phyloP scores from a whole-genome alignment of 53 echinoderm and acorn worm species.

The Actinopyga echinites region DNA sequence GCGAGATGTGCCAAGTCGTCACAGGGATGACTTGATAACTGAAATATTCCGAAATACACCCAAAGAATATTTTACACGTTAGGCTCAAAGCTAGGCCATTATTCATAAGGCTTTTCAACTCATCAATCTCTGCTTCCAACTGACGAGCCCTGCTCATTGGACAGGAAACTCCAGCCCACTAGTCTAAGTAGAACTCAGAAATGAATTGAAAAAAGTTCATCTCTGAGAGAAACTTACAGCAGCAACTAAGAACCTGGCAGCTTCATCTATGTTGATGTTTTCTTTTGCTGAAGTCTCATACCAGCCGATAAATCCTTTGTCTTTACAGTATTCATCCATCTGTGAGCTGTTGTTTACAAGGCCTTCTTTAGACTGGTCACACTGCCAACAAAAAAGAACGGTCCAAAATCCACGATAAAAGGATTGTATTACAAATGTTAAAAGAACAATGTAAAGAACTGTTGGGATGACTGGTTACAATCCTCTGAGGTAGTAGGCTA shows the following conservation, averaged over 20 bases:
- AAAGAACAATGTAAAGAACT: too few species aligned
- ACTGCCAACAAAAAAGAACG: constrained; percentile 45
- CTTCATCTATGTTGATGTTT: constrained; percentile 96
- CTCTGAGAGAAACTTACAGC: constrained; percentile 60
- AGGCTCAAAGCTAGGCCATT: too few species aligned
- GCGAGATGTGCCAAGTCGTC: too few species aligned
- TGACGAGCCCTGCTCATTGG: neutral
- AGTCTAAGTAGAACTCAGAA: neutral
- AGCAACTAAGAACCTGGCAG: constrained; percentile 90
- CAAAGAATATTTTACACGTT: too few species aligned
- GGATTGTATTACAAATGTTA: too few species aligned
- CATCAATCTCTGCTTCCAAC: neutral
- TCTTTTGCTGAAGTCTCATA: constrained; percentile 99
- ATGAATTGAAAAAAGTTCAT: neutral
- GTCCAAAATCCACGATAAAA: neutral
- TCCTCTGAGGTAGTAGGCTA: too few species aligned
- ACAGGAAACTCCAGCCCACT: neutral
- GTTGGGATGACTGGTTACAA: too few species aligned
- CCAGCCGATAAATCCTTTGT: constrained; percentile 98
- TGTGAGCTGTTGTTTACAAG: constrained; percentile 94
- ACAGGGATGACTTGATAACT: too few species aligned
- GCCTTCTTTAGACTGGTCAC: constrained; percentile 99
- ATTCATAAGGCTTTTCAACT: neutral
- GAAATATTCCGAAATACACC: too few species aligned
- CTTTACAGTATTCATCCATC: constrained; percentile 99